Percentiles rank a stretch among this genome's conserved stretches.
These are phyloP conservation scores for Coranthus polyacanthus DNA, from an alignment of 2,797 vertebrate genomes.

Conservation along the genomic window DNA sequence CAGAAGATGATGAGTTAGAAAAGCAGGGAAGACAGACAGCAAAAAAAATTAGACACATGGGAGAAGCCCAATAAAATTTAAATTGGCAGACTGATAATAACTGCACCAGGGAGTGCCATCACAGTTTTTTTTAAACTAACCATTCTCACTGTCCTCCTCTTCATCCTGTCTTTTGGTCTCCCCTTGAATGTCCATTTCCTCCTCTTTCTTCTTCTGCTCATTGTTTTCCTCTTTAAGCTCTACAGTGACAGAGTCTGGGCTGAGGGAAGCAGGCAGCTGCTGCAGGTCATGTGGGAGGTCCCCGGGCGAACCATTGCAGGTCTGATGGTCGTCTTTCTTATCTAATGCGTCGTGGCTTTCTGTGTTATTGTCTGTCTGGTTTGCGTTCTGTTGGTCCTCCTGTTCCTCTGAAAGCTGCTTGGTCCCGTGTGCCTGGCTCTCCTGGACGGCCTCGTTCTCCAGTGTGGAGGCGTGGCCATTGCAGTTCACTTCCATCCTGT, in stretches of 20 bases:
- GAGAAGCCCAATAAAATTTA: not conserved
- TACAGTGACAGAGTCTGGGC: conserved; percentile 55
- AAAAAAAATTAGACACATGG: not conserved
- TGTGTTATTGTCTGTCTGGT: conserved; percentile 37
- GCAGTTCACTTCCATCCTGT: conserved; percentile 86
- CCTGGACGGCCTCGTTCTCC: conserved; percentile 68
- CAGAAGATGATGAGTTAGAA: not conserved
- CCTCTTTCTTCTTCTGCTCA: conserved; percentile 54
- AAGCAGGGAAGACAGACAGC: not conserved
- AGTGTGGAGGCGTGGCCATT: conserved; percentile 83
- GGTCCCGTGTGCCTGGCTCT: conserved; percentile 73
- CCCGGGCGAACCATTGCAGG: conserved; percentile 64
- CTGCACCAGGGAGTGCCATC: not conserved
- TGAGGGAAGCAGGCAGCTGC: conserved; percentile 29
- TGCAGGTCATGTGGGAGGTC: conserved; percentile 20
- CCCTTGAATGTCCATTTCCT: conserved; percentile 65
- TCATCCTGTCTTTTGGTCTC: conserved; percentile 59
- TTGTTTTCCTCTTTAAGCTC: conserved; percentile 60
- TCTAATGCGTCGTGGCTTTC: conserved; percentile 45
- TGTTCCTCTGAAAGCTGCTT: conserved; percentile 55
- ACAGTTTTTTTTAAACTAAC: conserved; percentile 64
- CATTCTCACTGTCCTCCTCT: conserved; percentile 64
- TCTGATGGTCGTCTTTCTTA: conserved; percentile 58
- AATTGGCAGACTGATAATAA: not conserved
- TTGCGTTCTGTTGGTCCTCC: conserved; percentile 66